A percentile compares a stretch with the other conserved stretches of the same genome.
These are phyloP conservation scores for Drosophila asahinai DNA, from an alignment of 1,140 invertebrate genomes.

Conservation along the genomic window DNA sequence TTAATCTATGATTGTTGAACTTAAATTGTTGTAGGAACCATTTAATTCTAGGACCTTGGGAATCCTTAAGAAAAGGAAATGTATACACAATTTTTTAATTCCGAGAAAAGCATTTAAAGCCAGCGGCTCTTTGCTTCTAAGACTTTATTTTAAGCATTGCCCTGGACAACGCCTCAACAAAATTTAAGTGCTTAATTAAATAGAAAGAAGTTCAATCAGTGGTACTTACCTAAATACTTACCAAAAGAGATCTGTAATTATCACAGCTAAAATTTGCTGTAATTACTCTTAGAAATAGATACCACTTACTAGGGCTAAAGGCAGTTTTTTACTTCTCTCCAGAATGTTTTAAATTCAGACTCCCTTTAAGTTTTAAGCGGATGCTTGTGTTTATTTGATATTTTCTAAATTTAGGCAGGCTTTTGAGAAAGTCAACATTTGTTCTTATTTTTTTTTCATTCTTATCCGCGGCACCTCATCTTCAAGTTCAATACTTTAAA, in stretches of 20 bases:
- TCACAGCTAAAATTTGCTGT: not conserved
- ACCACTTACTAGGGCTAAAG: no score
- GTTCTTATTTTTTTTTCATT: not conserved
- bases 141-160: not conserved
- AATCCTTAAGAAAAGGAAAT: not conserved
- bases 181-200: not conserved
- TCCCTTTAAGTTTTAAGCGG: not conserved
- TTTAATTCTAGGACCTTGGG: not conserved
- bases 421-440: not conserved
- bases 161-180: not conserved
- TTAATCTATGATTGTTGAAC: not conserved
- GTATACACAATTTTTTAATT: no score
- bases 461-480: not conserved
- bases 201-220: not conserved
- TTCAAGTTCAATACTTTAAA: not conserved
- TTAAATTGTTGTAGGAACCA: not conserved
- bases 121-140: not conserved
- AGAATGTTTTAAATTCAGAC: not conserved
- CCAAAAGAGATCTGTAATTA: not conserved
- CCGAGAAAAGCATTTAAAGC: no score
- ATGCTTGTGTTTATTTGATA: not conserved
- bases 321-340: no score
- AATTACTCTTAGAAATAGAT: not conserved
- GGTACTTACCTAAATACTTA: not conserved
- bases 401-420: not conserved